Evolutionary conservation across 2,113 vertebrate species (phyloP), one percentile per base, ranked within the genome.

Genomic region (Misgurnus anguillicaudatus): DNA sequence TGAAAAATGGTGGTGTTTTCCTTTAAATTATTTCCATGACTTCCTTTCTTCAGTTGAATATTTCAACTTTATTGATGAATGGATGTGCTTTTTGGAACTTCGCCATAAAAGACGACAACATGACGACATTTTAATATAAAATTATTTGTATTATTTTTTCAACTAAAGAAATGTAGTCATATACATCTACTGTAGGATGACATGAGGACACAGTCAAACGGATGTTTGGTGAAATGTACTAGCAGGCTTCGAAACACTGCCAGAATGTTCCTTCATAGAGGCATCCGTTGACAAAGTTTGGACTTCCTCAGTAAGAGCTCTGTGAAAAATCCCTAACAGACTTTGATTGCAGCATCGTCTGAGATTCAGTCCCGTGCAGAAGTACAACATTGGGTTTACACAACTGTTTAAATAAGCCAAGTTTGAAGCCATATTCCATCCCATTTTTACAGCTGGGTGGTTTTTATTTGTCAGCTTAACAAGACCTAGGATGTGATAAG

Each of bases 371-470:
- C 92, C 93, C 88, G 91, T 90, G 82, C 85, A 93, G 88, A 94
- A 93, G 80, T 94, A 94, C 66, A 94, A 9, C 69, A 94, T 21
- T 0, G 93, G 93, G 86, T 94, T 94, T 39, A 31, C 24, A 31
- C 24, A 31, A 3, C 24, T 31, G 24, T 31, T 31, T 90, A 94
- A 90, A 41, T 88, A 94, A 21, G 93, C 92, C 0, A 93, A 4
- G 1, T 81, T 83, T 4, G 81, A 89, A 1, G 89, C 88, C n/a
- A 91, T 0, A 0, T 88, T 86, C 1, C 87, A 78, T 82, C 89
- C 91, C 0, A 88, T 9, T 42, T 88, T 90, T 79, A 92, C 75
- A 7, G 73, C 84, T 0, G 1, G 0, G 19, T 75, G 86, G 10
- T 91, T 81, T 4, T 64, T 85, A 9, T 89, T 21, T 75, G 88